Conservation (phyloP, 2,797 vertebrate species). For the Hylomyscus alleni region DNA sequence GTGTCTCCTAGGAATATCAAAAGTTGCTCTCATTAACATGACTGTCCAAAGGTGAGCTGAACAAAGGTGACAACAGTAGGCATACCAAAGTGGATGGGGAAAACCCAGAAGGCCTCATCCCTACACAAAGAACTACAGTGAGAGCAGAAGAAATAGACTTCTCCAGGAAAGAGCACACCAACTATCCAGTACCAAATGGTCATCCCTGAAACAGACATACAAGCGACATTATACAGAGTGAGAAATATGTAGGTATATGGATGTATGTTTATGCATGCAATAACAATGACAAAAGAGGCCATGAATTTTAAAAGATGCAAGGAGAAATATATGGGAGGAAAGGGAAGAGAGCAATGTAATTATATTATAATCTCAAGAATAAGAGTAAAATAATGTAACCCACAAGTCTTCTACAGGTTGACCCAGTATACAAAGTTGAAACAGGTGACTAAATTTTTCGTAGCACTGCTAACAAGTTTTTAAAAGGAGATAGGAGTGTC, state of each 20-base stretch:
- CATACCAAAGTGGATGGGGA: not conserved
- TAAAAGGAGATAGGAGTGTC: conserved; percentile 57
- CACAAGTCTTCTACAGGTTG: conserved; percentile 49
- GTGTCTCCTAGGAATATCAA: not conserved
- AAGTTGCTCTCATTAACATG: not conserved
- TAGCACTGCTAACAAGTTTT: conserved; percentile 40
- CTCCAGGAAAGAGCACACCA: not conserved
- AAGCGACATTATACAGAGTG: not conserved
- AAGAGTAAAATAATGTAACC: not conserved
- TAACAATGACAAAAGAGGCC: not conserved
- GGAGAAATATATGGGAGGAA: not conserved
- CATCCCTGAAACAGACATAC: not conserved
- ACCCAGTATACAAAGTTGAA: conserved; percentile 47
- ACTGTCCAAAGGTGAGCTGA: not conserved
- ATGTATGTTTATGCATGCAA: not conserved
- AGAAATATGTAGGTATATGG: not conserved
- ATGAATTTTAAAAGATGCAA: not conserved
- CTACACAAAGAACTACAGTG: not conserved
- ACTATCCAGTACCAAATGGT: too few species aligned
- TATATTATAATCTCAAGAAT: not conserved
- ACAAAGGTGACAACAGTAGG: not conserved
- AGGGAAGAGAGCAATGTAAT: not conserved
- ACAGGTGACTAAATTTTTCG: conserved; percentile 54
- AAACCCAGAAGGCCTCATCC: not conserved
- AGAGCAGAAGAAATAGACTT: not conserved